phyloP scores from a whole-genome alignment of 1,140 invertebrate genomes.

The Oscheius sp. region DNA sequence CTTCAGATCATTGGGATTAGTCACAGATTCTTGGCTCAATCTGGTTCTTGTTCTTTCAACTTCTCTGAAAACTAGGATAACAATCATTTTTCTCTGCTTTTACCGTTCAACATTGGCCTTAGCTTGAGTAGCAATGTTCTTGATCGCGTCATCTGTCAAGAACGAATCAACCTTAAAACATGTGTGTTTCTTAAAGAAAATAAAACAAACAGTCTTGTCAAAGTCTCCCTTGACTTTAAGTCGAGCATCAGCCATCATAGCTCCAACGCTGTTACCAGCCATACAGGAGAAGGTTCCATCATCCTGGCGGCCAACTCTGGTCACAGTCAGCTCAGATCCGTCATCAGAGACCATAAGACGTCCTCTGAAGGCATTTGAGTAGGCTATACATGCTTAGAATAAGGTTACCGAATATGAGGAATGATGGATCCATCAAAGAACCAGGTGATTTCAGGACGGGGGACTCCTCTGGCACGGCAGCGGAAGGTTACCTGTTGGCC shows the following conservation, averaged over 20 bases:
- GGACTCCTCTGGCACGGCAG: slow-evolving; percentile 38
- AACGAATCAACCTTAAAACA: slow-evolving; percentile 43
- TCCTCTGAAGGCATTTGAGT: slow-evolving; percentile 1
- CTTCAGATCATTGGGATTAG: slow-evolving; percentile 48
- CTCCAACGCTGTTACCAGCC: slow-evolving; percentile 46
- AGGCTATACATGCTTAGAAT: neutral
- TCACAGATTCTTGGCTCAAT: slow-evolving; percentile 37
- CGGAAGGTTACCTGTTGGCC: slow-evolving; percentile 36
- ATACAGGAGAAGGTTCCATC: slow-evolving; percentile 57
- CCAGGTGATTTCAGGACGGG: slow-evolving; percentile 52
- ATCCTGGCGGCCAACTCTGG: slow-evolving; percentile 37
- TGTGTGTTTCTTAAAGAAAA: neutral
- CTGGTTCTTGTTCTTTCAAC: slow-evolving; percentile 49
- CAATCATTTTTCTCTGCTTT: neutral
- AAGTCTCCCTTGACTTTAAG: slow-evolving; percentile 19
- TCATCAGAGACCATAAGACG: slow-evolving; percentile 44
- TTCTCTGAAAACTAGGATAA: slow-evolving; percentile 47
- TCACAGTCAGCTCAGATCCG: slow-evolving; percentile 49
- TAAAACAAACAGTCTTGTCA: neutral
- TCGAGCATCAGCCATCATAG: slow-evolving; percentile 34
- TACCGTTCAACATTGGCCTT: slow-evolving; percentile 56
- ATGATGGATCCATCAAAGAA: slow-evolving; percentile 58
- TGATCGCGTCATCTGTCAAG: slow-evolving; percentile 43
- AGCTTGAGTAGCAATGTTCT: slow-evolving; percentile 53
- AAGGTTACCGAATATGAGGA: slow-evolving; percentile 28